Evolutionary conservation across 2,113 vertebrate genomes (phyloP), one percentile per base, ranked within the genome.

Genomic region (Stigmatopora nigra): DNA sequence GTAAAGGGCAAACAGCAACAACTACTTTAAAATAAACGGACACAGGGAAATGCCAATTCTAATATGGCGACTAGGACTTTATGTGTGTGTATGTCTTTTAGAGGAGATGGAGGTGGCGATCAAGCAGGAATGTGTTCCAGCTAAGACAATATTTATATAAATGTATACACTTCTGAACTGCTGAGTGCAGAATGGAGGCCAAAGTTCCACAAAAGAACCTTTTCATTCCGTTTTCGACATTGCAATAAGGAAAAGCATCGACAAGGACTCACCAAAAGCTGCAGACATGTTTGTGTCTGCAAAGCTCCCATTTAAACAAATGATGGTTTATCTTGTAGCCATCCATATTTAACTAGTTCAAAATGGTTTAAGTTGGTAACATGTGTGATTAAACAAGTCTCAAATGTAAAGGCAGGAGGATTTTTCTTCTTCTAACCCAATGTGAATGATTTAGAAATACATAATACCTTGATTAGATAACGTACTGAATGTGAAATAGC

Each of bases 1-100:
- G 61, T 68, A 58, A 72, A 85, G 78, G 84, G 82, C 74, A 79
- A 86, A 72, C 72, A 45, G 76, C 76, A 88, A 78, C 86, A 75
- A 71, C 69, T 60, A 65, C 75, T 87, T 84, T 76, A 71, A 87
- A 84, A 84, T 84, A 84, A 82, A 85, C 73, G 56, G 61, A 75
- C 75, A 72, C 17, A 57, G 52, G 55, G 47, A 65, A 52, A 65
- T 69, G 67, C 56, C 71, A n/a, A 17, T 35, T 70, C 60, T 61
- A 76, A 76, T 68, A 61, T 44, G 46, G 64, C 65, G 36, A 17
- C 36, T 61, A 20, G 38, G 41, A 61, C 12, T 61, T 8, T 22
- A 15, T 61, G 1, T 61, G 51, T 2, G 10, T 67, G 60, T 63
- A 53, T 53, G 25, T 49, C 66, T 63, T 58, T n/a, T 47, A 44